Evolutionary conservation across 2,888 invertebrate species (phyloP).

Genomic region (Blomia tropicalis): DNA sequence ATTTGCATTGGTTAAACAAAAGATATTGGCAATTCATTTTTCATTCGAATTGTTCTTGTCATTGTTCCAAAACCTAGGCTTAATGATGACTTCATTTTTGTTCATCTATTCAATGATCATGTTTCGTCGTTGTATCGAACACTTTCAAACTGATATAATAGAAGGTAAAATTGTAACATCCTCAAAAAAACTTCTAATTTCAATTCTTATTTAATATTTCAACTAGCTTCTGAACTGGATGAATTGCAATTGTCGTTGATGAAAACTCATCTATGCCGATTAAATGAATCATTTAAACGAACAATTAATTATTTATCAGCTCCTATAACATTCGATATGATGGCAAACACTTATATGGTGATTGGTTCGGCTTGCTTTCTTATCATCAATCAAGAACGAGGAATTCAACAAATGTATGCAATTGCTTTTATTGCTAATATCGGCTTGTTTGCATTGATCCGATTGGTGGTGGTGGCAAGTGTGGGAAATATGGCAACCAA

Average conservation of each 20-base stretch:
- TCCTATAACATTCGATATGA: background rate
- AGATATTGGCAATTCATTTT: background rate
- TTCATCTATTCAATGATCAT: slow-evolving; percentile 1
- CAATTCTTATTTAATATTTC: background rate
- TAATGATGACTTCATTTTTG: background rate
- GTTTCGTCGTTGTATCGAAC: background rate
- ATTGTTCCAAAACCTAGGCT: background rate
- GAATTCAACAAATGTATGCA: background rate
- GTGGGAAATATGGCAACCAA: background rate
- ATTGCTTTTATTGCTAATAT: background rate
- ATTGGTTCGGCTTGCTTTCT: background rate
- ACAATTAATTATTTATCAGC: background rate
- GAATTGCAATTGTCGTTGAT: background rate
- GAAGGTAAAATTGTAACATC: background rate
- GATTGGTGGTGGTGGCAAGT: slow-evolving; percentile 1
- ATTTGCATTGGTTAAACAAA: background rate
- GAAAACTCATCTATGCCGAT: background rate
- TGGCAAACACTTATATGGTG: background rate
- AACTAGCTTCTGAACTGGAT: background rate
- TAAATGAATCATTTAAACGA: background rate
- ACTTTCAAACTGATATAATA: background rate
- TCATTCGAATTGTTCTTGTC: background rate
- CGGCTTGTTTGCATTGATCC: background rate
- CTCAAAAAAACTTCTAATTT: too few relatives aligned
- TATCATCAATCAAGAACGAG: background rate